Base-by-base conservation (phyloP, 2,797 vertebrate genomes). In the Tinamus major region DNA sequence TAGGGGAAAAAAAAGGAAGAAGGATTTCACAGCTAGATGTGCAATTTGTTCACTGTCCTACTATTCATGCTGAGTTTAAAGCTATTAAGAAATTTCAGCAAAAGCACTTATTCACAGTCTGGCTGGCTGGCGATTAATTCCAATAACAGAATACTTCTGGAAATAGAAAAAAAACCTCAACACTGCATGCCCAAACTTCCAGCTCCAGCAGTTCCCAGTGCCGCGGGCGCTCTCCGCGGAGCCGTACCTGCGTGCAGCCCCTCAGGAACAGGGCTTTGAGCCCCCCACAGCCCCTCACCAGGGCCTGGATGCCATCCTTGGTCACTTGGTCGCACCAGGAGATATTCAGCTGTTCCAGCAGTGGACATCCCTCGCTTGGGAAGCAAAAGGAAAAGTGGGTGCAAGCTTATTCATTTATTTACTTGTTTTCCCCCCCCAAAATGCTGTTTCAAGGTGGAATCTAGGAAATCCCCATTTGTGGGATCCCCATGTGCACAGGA, bases 281-380 rank as follows among this genome's bases (percentile, higher is more conserved):
- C 64, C 99, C 98, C 3, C 98, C 98, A 64, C 99, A 99, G 96
- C 98, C 99, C 84, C 98, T 98, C 86, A 99, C 99, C 97, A 99
- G 97, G 1, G 98, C 99, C 97, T 99, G 99, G 96, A 99, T 98
- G 58, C 99, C 99, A 15, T 99, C 99, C 98, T 99, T 99, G 56
- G 99, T 99, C 97, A 99, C 98, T 97, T 99, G 99, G 97, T 99
- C 99, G 85, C 99, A 99, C 99, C 99, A 99, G 91, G 99, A 99
- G 97, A 99, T 99, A 96, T 99, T 99, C 96, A 99, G 98, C 95
- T 99, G 99, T 97, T 99, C 99, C 97, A 99, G 97, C 92, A 98
- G 97, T 33, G 99, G 99, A 97, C 99, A 99, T 21, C 99, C 99
- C 98, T 99, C 99, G n/a, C 99, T 99, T 96, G 31, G 71, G 77